phyloP scores from a whole-genome alignment of 2,888 invertebrate genomes.

The Lasioglossum leucozonium region DNA sequence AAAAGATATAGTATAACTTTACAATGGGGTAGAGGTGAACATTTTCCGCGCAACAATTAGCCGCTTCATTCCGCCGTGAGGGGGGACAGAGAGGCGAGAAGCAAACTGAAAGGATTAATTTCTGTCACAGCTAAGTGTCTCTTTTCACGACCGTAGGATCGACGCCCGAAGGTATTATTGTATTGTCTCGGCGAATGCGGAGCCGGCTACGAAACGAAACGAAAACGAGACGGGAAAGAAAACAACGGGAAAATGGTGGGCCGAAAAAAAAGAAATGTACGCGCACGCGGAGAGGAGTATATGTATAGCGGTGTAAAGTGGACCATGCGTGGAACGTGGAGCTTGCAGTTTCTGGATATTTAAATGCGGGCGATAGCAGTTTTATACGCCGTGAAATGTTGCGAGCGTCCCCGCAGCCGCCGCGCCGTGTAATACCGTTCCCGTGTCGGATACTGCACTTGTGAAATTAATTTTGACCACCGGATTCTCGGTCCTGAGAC shows the following conservation, averaged over 20 bases:
- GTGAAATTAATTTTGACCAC: slow-evolving; percentile 57
- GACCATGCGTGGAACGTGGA: not conserved
- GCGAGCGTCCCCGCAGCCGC: slow-evolving; percentile 7
- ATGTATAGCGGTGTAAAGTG: slow-evolving; percentile 14
- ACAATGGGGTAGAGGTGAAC: not conserved
- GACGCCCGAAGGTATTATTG: slow-evolving; percentile 5
- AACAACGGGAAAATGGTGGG: not conserved
- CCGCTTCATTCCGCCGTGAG: not conserved
- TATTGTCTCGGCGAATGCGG: not conserved
- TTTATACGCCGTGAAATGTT: slow-evolving; percentile 52
- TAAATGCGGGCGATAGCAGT: slow-evolving; percentile 58
- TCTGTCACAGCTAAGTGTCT: not conserved
- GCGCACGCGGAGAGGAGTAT: not conserved
- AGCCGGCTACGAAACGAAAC: not conserved
- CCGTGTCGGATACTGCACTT: slow-evolving; percentile 36
- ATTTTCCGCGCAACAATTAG: slow-evolving; percentile 2
- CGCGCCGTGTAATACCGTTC: slow-evolving; percentile 31
- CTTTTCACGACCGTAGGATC: not conserved
- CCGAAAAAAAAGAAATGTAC: not conserved
- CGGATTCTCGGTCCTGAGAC: not conserved
- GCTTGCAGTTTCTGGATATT: slow-evolving; percentile 51
- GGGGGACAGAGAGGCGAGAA: not conserved
- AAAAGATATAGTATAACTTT: not conserved
- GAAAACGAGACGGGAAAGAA: not conserved
- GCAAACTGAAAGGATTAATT: not conserved